These are phyloP conservation scores for Drosophila kambysellisi DNA, from an alignment of 2,888 invertebrate genomes.

Conservation along the genomic window DNA sequence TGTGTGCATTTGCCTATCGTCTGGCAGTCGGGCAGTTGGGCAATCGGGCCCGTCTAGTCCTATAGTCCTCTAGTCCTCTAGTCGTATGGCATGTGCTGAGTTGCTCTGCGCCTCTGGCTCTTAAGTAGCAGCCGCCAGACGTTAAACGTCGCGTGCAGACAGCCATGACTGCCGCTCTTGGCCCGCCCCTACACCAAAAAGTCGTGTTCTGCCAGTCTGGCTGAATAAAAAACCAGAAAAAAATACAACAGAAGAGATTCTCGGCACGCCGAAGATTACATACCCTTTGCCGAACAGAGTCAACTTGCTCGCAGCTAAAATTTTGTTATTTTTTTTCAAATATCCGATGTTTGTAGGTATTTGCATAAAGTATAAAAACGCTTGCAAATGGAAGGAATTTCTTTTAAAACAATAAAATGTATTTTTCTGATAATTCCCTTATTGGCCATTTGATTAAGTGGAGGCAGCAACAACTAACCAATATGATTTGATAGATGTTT, in stretches of 20 bases:
- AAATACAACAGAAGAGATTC: neutral
- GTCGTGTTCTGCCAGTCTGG: constrained; percentile 28
- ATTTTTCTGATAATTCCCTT: neutral
- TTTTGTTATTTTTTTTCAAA: neutral
- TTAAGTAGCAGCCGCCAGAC: constrained; percentile 69
- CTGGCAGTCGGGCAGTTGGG: constrained; percentile 11
- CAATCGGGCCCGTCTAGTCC: neutral
- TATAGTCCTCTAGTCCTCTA: constrained; percentile 1
- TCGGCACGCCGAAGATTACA: neutral
- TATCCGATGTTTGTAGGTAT: neutral
- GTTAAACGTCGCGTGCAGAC: constrained; percentile 78
- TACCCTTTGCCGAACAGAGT: neutral
- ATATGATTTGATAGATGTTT: neutral
- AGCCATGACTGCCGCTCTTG: constrained; percentile 36
- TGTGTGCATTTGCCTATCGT: constrained; percentile 75
- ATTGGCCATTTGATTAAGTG: neutral
- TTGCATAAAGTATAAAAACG: neutral
- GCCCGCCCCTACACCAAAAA: constrained; percentile 12
- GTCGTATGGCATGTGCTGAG: constrained; percentile 17
- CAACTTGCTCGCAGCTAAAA: neutral
- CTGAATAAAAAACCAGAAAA: constrained; percentile 1
- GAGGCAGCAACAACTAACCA: neutral
- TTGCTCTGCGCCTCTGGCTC: constrained; percentile 24
- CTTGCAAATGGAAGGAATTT: neutral
- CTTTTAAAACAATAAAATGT: neutral